A percentile compares a stretch with the other conserved stretches of the same genome.
These are phyloP conservation scores for Pampusana beccarii DNA, from an alignment of 2,113 vertebrate species.

Conservation along the genomic window DNA sequence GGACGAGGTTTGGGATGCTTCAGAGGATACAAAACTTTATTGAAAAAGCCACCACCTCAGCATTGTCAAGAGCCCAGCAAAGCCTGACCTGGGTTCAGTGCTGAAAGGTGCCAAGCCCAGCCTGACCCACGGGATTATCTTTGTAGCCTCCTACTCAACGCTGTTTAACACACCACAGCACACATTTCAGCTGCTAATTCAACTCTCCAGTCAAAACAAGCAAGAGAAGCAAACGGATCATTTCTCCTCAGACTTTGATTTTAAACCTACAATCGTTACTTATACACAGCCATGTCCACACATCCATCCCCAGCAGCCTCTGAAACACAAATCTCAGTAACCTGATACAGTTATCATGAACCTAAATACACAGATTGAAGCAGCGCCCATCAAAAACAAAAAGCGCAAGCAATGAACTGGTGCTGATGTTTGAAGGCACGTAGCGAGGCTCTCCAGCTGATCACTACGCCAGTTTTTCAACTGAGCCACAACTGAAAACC, in stretches of 20 bases:
- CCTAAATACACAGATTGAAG: background rate
- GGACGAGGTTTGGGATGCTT: background rate
- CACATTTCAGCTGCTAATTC: background rate
- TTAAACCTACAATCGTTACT: background rate
- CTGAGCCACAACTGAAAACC: background rate
- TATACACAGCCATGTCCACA: background rate
- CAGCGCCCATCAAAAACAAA: background rate
- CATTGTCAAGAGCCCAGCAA: background rate
- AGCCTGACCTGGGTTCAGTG: background rate
- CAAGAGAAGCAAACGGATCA: background rate
- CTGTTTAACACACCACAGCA: constrained; percentile 15
- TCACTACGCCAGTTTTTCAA: background rate
- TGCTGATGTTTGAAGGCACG: background rate
- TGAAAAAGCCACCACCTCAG: background rate
- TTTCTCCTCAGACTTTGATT: background rate
- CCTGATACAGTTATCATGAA: background rate
- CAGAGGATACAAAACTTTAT: background rate
- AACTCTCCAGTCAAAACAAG: background rate
- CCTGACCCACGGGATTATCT: background rate
- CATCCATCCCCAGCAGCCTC: background rate
- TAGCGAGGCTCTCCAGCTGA: background rate
- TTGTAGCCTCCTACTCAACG: background rate
- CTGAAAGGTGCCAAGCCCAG: background rate
- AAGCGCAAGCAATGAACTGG: background rate
- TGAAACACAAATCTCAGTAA: background rate